Base-by-base conservation (phyloP, 2,113 vertebrate genomes). In the Speoplatyrhinus poulsoni region DNA sequence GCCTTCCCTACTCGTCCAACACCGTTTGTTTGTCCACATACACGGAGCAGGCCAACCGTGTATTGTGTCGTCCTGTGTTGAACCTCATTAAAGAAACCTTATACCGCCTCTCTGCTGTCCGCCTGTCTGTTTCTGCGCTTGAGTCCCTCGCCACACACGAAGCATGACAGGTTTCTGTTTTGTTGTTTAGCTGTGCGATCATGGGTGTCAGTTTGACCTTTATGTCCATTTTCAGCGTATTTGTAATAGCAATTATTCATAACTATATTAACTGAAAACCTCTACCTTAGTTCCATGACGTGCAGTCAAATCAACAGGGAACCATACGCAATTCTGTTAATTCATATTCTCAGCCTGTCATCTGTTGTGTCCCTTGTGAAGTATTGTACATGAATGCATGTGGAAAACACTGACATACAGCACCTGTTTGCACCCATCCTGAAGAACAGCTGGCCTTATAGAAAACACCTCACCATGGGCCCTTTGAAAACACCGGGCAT, bases 391-490 rank as follows among this genome's bases (percentile, higher is more conserved):
- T 53, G 12, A 55, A 64, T 26, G 11, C 60, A 67, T 52, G 19
- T 65, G 49, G 60, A 46, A 59, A 56, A 46, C 58, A 50, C 36
- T 53, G 41, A 46, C 16, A 58, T 19, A 53, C 53, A 77, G 65
- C 78, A 87, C 71, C 80, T 83, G 17, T 87, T 79, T 66, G 52
- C 66, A 67, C 83, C 73, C 79, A 78, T 81, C 75, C 77, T 89
- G 49, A 81, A 90, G 82, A 89, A 65, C 58, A 82, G 62, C 74
- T 79, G 74, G 64, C 65, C 52, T 17, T 36, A 68, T 33, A 76
- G 59, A 72, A 49, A 12, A 64, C 67, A 74, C 59, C 61, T 60
- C 26, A 76, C 36, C 82, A 72, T 11, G 17, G 65, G 53, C 60
- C 54, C 46, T 55, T 83, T 77, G 46, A 76, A 75, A 82, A 62